Evolutionary conservation across 2,797 vertebrate genomes (phyloP).

Genomic region (Xyrichtys novacula): DNA sequence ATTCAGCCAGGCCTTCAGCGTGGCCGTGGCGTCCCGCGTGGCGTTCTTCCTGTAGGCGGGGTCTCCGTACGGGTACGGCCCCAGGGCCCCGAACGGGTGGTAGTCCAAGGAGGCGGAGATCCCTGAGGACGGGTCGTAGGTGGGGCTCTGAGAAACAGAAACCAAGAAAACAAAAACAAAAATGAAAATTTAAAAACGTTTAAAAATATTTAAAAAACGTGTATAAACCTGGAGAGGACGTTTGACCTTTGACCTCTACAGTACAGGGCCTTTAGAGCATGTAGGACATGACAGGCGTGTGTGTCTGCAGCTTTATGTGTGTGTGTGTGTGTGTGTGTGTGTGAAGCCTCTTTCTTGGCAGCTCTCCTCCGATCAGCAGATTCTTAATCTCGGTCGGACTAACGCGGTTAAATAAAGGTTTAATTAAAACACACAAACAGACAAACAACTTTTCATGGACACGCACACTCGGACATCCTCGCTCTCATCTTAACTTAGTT

Average conservation of each 20-base stretch:
- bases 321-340: background rate
- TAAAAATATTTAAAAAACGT: no score
- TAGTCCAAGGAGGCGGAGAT: conserved; percentile 91
- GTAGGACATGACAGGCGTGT: background rate
- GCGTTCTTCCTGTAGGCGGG: conserved; percentile 94
- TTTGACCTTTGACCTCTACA: background rate
- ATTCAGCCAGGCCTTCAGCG: conserved; percentile 90
- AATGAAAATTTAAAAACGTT: no score
- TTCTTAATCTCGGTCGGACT: conserved; percentile 6
- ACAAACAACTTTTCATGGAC: no score
- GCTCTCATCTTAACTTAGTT: no score
- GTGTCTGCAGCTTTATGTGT: background rate
- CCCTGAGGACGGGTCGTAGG: conserved; percentile 89
- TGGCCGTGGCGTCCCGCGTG: conserved; percentile 93
- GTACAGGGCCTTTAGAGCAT: background rate
- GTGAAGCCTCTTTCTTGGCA: conserved; percentile 24
- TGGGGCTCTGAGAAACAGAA: conserved; percentile 84
- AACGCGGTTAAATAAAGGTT: conserved; percentile 14
- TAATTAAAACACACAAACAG: conserved; percentile 7
- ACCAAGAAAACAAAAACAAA: background rate
- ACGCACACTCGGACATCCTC: no score
- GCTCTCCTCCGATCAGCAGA: background rate
- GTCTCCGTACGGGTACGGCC: conserved; percentile 92
- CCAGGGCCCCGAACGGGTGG: conserved; percentile 91
- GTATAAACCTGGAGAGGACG: background rate